phyloP scores from a whole-genome alignment of 2,888 invertebrate genomes.

The Trichacis sp. region DNA sequence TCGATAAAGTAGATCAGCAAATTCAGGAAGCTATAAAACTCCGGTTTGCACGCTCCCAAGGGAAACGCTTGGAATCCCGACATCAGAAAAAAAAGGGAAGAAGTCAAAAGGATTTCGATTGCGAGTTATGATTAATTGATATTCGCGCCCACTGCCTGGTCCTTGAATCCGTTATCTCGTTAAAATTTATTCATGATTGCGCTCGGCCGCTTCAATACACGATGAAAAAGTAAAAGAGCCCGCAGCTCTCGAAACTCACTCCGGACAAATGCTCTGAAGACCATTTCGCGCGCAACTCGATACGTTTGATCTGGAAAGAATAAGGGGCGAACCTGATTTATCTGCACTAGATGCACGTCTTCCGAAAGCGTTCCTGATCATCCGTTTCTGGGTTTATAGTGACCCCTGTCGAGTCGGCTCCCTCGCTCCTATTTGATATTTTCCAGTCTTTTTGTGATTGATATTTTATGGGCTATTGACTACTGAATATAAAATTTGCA shows the following conservation, averaged over 20 bases:
- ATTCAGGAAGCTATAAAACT: not conserved
- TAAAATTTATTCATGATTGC: constrained; percentile 10
- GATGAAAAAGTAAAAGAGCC: constrained; percentile 8
- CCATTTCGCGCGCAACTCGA: constrained; percentile 9
- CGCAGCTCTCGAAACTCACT: constrained; percentile 7
- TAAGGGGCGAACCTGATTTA: not conserved
- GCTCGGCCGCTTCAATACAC: constrained; percentile 1
- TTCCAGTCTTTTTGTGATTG: not conserved
- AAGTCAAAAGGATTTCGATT: not conserved
- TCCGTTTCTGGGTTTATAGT: constrained; percentile 4
- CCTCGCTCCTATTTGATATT: too few relatives aligned
- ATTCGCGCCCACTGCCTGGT: not conserved
- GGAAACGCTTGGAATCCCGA: not conserved
- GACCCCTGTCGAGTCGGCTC: not conserved
- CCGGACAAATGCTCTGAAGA: constrained; percentile 1
- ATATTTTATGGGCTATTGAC: too few relatives aligned
- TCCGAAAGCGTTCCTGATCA: not conserved
- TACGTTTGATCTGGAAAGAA: constrained; percentile 3
- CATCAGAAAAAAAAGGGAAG: not conserved
- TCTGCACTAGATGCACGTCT: not conserved
- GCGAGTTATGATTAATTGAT: not conserved
- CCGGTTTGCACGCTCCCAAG: too few relatives aligned
- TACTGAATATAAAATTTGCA: too few relatives aligned
- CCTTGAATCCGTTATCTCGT: constrained; percentile 8
- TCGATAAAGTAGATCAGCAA: not conserved